A percentile compares a stretch with the other conserved stretches of the same genome.
Conservation (phyloP, 64 coral and sea anemone genomes). For the Platygyra sinensis region DNA sequence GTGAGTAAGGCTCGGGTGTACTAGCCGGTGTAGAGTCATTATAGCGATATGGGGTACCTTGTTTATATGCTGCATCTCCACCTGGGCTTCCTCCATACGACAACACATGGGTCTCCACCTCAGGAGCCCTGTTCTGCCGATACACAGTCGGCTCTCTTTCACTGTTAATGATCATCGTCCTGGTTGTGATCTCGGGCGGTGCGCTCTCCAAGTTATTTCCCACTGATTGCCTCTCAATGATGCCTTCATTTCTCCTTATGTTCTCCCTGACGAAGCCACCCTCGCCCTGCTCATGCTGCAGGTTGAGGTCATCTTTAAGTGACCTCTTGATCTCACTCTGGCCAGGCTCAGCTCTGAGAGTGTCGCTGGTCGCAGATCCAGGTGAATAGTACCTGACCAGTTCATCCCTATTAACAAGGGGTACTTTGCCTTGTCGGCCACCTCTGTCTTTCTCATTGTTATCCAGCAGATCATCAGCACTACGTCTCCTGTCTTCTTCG, state of each 20-base stretch:
- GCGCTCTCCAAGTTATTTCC: constrained; percentile 46
- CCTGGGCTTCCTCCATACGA: constrained; percentile 23
- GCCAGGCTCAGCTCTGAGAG: not conserved
- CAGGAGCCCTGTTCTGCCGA: constrained; percentile 71
- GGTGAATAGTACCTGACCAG: constrained; percentile 71
- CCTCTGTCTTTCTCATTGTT: constrained; percentile 54
- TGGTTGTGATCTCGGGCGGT: constrained; percentile 61
- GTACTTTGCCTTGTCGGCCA: constrained; percentile 61
- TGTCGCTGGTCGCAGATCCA: constrained; percentile 6
- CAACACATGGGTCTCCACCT: constrained; percentile 75
- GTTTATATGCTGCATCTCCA: constrained; percentile 16
- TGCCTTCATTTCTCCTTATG: constrained; percentile 52
- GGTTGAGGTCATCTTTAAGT: constrained; percentile 69
- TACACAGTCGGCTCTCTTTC: constrained; percentile 67
- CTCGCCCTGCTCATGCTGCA: constrained; percentile 85
- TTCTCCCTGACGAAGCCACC: constrained; percentile 84
- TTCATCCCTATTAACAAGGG: constrained; percentile 80
- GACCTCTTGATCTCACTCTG: constrained; percentile 66
- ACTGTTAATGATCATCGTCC: constrained; percentile 75
- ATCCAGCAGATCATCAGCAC: constrained; percentile 66
- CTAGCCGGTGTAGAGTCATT: constrained; percentile 9
- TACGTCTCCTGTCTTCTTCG: constrained; percentile 70
- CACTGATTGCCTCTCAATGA: constrained; percentile 59
- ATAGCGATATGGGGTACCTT: constrained; percentile 36
- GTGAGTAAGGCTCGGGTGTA: constrained; percentile 22